These are phyloP conservation scores for Crocidura indochinensis DNA, from an alignment of 2,797 vertebrate genomes.

Conservation along the genomic window DNA sequence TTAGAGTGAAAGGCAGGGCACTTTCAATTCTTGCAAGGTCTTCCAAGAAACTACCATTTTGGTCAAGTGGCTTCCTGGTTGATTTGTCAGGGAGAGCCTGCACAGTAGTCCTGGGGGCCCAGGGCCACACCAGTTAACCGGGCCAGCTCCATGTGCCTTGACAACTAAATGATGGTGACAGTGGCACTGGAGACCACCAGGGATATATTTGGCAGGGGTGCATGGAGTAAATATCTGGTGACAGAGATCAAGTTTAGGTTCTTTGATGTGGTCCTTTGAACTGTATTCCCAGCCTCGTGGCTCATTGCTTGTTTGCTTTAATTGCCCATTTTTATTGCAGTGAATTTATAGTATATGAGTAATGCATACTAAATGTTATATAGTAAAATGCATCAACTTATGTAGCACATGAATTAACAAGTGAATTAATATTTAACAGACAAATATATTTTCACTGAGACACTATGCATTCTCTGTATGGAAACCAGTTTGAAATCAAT, in stretches of 20 bases:
- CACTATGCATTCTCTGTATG: background rate
- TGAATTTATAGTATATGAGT: background rate
- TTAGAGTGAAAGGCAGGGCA: too few relatives aligned
- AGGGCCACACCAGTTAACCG: too few relatives aligned
- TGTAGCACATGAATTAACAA: background rate
- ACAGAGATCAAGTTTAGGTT: too few relatives aligned
- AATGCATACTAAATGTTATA: too few relatives aligned
- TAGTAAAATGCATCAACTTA: background rate
- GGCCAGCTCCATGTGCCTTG: too few relatives aligned
- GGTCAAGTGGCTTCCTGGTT: background rate
- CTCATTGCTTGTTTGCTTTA: too few relatives aligned
- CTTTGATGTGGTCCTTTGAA: too few relatives aligned
- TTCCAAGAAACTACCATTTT: background rate
- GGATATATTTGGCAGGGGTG: too few relatives aligned
- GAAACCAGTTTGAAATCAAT: slow-evolving; percentile 54
- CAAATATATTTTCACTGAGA: background rate
- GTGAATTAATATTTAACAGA: background rate
- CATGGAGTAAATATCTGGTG: too few relatives aligned
- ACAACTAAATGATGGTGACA: too few relatives aligned
- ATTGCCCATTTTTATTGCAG: background rate
- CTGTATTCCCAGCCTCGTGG: background rate
- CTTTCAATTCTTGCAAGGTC: background rate
- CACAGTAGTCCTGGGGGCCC: too few relatives aligned
- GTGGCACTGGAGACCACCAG: too few relatives aligned
- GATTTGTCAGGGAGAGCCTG: background rate